Conservation (phyloP, 2,113 vertebrate genomes). For the Ochotona princeps region DNA sequence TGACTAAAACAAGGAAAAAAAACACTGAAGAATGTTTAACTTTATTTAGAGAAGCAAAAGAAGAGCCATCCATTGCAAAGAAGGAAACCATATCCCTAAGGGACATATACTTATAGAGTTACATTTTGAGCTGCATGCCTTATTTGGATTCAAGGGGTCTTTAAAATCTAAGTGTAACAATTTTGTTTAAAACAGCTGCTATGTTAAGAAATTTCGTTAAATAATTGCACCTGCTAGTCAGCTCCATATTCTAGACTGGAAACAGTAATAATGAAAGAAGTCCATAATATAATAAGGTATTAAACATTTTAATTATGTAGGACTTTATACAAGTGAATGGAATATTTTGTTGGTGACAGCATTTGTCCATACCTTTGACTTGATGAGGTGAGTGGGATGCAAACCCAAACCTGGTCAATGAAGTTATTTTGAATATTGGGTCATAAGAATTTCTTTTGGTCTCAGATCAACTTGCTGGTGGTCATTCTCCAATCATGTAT, state of each 20-base stretch:
- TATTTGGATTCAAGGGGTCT: background rate
- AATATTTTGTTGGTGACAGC: background rate
- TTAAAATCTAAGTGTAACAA: background rate
- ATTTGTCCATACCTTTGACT: background rate
- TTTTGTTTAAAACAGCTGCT: background rate
- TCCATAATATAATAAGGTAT: background rate
- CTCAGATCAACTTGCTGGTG: background rate
- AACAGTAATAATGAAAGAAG: background rate
- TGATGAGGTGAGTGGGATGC: background rate
- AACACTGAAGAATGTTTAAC: background rate
- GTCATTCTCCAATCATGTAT: background rate
- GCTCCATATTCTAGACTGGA: background rate
- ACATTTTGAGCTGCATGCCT: background rate
- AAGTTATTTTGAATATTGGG: background rate
- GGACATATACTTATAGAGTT: background rate
- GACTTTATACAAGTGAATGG: background rate
- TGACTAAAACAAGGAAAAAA: background rate
- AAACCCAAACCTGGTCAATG: background rate
- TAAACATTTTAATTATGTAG: conserved; percentile 42
- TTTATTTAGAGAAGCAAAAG: background rate
- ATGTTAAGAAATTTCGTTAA: background rate
- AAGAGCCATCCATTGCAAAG: background rate
- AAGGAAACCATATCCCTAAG: background rate
- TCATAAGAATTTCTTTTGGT: background rate
- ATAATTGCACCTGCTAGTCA: background rate